Evolutionary conservation across 1,140 invertebrate genomes (phyloP).

Genomic region (Caenorhabditis latens): DNA sequence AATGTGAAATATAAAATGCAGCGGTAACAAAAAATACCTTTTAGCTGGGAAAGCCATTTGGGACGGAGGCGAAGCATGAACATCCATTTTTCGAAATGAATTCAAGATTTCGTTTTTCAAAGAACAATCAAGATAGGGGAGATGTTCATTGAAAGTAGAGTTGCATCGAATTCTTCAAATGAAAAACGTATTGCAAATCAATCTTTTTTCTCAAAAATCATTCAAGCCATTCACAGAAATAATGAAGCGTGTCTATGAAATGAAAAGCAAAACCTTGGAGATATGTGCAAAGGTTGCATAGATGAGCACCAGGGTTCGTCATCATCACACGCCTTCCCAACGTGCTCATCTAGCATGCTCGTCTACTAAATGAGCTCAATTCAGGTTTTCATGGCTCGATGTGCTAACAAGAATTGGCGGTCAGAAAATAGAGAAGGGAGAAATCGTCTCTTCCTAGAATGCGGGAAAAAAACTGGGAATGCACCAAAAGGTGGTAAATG

Average conservation of each 20-base stretch:
- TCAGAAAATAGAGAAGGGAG: background rate
- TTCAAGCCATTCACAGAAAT: background rate
- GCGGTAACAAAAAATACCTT: background rate
- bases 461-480: background rate
- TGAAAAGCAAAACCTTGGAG: background rate
- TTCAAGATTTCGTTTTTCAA: too few species aligned
- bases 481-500: too few species aligned
- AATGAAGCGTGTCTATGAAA: background rate
- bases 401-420: background rate
- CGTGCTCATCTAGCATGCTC: constrained; percentile 33
- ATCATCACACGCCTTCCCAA: constrained; percentile 21
- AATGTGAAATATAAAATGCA: background rate
- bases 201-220: too few species aligned
- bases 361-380: constrained; percentile 44
- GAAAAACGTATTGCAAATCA: too few species aligned
- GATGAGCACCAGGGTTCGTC: constrained; percentile 21
- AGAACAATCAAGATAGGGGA: too few species aligned
- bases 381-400: constrained; percentile 2
- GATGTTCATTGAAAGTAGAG: too few species aligned
- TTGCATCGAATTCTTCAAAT: too few species aligned
- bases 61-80: too few species aligned
- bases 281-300: constrained; percentile 27
- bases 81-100: background rate
- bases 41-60: too few species aligned
- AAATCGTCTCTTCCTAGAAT: background rate